Conservation (phyloP, 1,140 invertebrate species). For the Aradophagus sp. region DNA sequence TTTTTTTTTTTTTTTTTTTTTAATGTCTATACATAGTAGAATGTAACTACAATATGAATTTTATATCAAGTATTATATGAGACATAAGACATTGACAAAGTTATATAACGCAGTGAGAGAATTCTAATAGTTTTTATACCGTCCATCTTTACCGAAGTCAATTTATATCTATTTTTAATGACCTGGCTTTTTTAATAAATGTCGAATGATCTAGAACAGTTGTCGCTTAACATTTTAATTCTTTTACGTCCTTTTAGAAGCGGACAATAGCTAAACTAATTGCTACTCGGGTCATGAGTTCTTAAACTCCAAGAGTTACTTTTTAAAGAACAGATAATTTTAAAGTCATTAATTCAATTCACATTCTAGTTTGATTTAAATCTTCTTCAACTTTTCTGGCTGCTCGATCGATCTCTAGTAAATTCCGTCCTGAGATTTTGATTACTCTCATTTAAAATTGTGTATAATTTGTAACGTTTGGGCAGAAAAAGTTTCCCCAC, state of each 20-base stretch:
- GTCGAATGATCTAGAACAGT: not conserved
- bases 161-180: slow-evolving; percentile 38
- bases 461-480: slow-evolving; percentile 19
- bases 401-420: slow-evolving; percentile 7
- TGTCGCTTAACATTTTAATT: not conserved
- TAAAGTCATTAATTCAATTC: too few species aligned
- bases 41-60: slow-evolving; percentile 41
- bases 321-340: too few species aligned
- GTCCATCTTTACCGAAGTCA: slow-evolving; percentile 25
- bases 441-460: slow-evolving; percentile 13
- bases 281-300: too few species aligned
- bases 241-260: too few species aligned
- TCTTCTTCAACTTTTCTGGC: not conserved
- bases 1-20: slow-evolving; percentile 12
- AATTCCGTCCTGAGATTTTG: not conserved
- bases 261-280: too few species aligned
- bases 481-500: slow-evolving; percentile 10
- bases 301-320: too few species aligned
- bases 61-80: slow-evolving; percentile 11
- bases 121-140: slow-evolving; percentile 22
- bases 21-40: slow-evolving; percentile 7
- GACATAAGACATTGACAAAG: not conserved
- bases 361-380: too few species aligned
- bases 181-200: slow-evolving; percentile 29
- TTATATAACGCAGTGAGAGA: not conserved